Evolutionary conservation across 2,888 invertebrate species (phyloP).

Genomic region (Melitaea athalia): DNA sequence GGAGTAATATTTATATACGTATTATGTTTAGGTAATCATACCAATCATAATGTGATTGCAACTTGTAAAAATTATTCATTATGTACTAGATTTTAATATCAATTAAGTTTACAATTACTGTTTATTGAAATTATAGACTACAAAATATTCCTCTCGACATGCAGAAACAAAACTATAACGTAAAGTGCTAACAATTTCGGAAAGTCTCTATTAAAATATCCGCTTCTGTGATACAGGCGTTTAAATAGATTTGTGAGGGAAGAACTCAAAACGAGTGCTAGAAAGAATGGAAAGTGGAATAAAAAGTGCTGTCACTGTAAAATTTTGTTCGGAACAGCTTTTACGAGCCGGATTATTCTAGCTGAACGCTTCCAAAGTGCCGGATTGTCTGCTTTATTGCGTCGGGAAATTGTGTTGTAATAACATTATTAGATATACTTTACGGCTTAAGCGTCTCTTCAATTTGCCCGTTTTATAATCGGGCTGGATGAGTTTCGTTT

Average conservation of each 20-base stretch:
- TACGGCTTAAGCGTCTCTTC: conserved; percentile 9
- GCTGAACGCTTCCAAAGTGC: conserved; percentile 21
- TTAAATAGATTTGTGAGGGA: conserved; percentile 18
- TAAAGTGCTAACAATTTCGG: too few relatives aligned
- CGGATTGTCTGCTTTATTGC: conserved; percentile 19
- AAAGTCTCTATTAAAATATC: not conserved
- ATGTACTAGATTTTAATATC: too few relatives aligned
- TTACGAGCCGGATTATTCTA: conserved; percentile 23
- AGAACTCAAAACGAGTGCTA: conserved; percentile 22
- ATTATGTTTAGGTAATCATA: too few relatives aligned
- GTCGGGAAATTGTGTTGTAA: conserved; percentile 20
- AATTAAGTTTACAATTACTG: too few relatives aligned
- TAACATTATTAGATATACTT: conserved; percentile 26
- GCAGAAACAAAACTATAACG: too few relatives aligned
- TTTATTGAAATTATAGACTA: too few relatives aligned
- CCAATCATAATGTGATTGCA: too few relatives aligned
- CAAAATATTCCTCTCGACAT: too few relatives aligned
- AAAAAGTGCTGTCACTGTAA: conserved; percentile 27
- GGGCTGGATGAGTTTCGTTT: not conserved
- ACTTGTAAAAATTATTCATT: too few relatives aligned
- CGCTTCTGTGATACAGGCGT: not conserved
- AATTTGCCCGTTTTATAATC: conserved; percentile 10
- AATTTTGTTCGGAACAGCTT: conserved; percentile 25
- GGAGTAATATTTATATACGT: too few relatives aligned
- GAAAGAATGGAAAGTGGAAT: conserved; percentile 28